These are phyloP conservation scores for Tinea trinotella DNA, from an alignment of 2,888 invertebrate species.

Conservation along the genomic window DNA sequence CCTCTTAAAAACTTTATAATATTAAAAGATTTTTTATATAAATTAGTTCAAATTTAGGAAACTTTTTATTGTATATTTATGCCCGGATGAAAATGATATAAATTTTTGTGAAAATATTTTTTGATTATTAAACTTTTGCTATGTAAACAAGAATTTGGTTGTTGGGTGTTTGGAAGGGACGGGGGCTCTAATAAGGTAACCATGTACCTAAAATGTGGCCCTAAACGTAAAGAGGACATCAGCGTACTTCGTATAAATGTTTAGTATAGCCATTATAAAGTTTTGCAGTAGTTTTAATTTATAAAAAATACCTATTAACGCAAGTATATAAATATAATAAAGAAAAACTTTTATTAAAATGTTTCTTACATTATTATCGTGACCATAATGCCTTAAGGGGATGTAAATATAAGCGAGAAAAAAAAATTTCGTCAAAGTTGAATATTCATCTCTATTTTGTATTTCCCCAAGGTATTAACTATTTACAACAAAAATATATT, in stretches of 20 bases:
- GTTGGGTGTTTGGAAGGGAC: not conserved
- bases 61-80: not conserved
- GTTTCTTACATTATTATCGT: not conserved
- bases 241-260: not conserved
- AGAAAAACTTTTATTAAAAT: not conserved
- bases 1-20: not conserved
- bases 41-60: not conserved
- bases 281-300: not conserved
- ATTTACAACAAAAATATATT: too few species aligned
- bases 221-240: not conserved
- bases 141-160: not conserved
- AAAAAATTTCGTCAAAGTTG: too few species aligned
- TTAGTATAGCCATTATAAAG: not conserved
- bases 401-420: too few species aligned
- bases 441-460: too few species aligned
- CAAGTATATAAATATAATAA: not conserved
- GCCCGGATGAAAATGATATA: not conserved
- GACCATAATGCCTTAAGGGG: not conserved
- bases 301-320: not conserved
- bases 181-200: not conserved
- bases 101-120: not conserved
- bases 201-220: not conserved
- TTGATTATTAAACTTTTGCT: not conserved
- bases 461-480: too few species aligned
- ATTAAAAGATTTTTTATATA: not conserved